Evolutionary conservation across 2,113 vertebrate genomes (phyloP), one percentile per base, ranked within the genome.

Genomic region (Candoia aspera): DNA sequence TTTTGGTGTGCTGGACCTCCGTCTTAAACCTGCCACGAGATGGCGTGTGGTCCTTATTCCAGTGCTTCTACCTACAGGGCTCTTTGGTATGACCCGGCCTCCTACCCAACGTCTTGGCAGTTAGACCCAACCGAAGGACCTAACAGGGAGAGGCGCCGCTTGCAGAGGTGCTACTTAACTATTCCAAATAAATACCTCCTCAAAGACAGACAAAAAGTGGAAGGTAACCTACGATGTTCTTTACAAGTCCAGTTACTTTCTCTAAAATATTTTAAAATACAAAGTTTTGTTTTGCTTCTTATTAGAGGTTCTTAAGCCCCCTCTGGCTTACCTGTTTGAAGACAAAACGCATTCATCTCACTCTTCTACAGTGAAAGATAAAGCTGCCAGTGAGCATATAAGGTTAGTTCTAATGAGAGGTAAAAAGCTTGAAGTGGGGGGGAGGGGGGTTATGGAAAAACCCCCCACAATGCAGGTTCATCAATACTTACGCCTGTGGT

Each of bases 131-230:
- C 99, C 0, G 99, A 99, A 94, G 99, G 99, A 0, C 99, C 99
- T 1, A 99, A 99, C 94, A 97, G 99, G 90, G 99, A 99, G 95
- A 98, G 99, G 2, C 97, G 99, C 8, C 98, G 99, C 33, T 96
- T 99, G 57, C 99, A 99, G 97, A 97, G 99, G 89, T 99, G 99
- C 96, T 99, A 99, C 95, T 97, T 99, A 92, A 99, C 99, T 90
- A 99, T 99, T 95, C 99, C 99, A 86, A 99, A 99, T 97, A 99
- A 99, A 95, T 99, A 99, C 79, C 98, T 99, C 92, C 98, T 99
- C 3, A 98, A 97, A 94, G 99, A 99, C 93, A 97, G 99, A 84
- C 98, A 98, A 62, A 99, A 99, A 93, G 94, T 97, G 55, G 98
- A 99, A 96, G 99, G 99, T 99, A 96, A 96, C 13, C 24, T 19